Percentiles rank a stretch among this genome's conserved stretches.
These are phyloP conservation scores for Melangyna quadrimaculata DNA, from an alignment of 2,888 invertebrate genomes.

Conservation along the genomic window DNA sequence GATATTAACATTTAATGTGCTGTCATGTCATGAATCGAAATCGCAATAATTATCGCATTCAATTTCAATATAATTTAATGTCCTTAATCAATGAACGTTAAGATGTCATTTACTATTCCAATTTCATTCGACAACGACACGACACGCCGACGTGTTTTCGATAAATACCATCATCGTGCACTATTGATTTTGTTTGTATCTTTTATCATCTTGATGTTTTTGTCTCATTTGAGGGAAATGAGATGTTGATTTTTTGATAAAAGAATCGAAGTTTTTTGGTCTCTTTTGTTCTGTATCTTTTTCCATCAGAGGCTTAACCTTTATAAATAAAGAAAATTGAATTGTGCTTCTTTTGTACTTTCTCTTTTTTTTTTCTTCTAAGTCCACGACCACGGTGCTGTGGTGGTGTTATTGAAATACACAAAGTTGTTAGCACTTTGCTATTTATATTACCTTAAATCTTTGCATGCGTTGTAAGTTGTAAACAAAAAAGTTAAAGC, in stretches of 20 bases:
- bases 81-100: constrained; percentile 42
- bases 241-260: not conserved
- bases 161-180: not conserved
- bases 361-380: too few relatives aligned
- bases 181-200: not conserved
- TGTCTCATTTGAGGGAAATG: not conserved
- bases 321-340: not conserved
- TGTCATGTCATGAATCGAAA: not conserved
- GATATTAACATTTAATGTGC: not conserved
- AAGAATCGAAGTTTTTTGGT: not conserved
- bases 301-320: not conserved
- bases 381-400: too few relatives aligned
- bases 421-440: too few relatives aligned
- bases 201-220: not conserved
- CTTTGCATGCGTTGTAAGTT: too few relatives aligned
- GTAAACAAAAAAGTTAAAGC: too few relatives aligned
- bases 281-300: not conserved
- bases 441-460: too few relatives aligned
- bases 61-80: constrained; percentile 50
- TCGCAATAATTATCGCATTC: constrained; percentile 46
- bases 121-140: constrained; percentile 9
- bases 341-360: not conserved
- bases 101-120: constrained; percentile 47
- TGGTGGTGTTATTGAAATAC: too few relatives aligned
- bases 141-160: constrained; percentile 24